Evolutionary conservation across 1,140 invertebrate genomes (phyloP).

Genomic region (Pogonus chalceus): DNA sequence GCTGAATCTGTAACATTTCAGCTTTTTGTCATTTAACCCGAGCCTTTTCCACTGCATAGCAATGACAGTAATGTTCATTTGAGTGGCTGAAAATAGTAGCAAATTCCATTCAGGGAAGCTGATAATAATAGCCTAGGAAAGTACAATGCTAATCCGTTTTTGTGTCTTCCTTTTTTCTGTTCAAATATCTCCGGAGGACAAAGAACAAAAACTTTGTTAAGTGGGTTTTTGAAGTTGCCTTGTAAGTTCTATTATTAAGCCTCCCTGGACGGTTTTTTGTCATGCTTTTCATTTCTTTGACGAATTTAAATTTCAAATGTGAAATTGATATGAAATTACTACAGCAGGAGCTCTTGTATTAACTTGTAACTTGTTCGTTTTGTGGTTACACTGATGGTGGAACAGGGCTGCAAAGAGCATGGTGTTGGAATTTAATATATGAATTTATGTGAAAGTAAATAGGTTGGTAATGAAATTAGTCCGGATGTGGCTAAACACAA

Average conservation of each 20-base stretch:
- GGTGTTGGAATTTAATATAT: neutral
- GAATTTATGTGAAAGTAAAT: neutral
- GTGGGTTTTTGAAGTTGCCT: neutral
- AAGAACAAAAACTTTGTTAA: constrained; percentile 1
- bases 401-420: neutral
- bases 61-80: no score
- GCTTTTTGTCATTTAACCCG: neutral
- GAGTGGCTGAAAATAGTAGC: no score
- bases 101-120: no score
- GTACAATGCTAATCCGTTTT: constrained; percentile 9
- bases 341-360: neutral
- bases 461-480: neutral
- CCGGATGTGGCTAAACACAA: neutral
- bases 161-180: neutral
- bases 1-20: neutral
- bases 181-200: neutral
- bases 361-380: no score
- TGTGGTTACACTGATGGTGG: no score
- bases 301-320: neutral
- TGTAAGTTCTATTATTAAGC: neutral
- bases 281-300: neutral
- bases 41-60: neutral
- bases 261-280: neutral
- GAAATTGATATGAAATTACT: neutral
- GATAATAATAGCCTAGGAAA: neutral